Base-by-base conservation (phyloP, 2,888 invertebrate species). In the Matsumyia berberina region DNA sequence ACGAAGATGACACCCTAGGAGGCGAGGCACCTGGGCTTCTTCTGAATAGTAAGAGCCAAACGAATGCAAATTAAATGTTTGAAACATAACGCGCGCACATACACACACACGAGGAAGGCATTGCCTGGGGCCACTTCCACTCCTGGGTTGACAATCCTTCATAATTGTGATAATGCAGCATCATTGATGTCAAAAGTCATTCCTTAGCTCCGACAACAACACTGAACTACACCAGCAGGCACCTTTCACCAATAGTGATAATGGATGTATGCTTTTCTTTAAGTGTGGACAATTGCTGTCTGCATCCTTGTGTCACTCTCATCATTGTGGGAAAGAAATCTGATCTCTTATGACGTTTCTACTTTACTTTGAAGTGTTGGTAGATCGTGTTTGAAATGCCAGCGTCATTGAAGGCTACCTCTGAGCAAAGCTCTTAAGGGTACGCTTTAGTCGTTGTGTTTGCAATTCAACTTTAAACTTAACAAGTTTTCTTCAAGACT, bases 81-180 rank as follows among this genome's bases (percentile, higher is more conserved):
- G 39, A 76, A 49, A 70, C 49, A 64, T 70, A 69, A 69, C 62
- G 31, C 67, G 57, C 77, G 69, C 37, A 78, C 12, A 58, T 70
- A 24, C 53, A 76, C 44, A 35, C 24, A 33, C 35, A 37, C 4
- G 17, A 19, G 42, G 29, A 33, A 9, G 37, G 42, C 46, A 72
- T 67, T 51, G 79, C 79, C 70, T 64, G 44, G 6, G 85, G 85
- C 70, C 24, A 85, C 80, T 85, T 85, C 85, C 80, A 85, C 80
- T 85, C 44, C 53, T 80, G 60, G n/a, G 80, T 74, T 80, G 85
- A 67, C 70, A 85, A 70, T 80, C 55, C 70, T 79, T 76, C 58
- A 80, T 66, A 85, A 80, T 80, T 74, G 85, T 80, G 64, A 85
- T 85, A 85, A 85, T 85, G 85, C 85, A 85, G 85, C 74, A 85